Evolutionary conservation across 2,888 invertebrate genomes (phyloP).

Genomic region (Acrocera orbiculus): DNA sequence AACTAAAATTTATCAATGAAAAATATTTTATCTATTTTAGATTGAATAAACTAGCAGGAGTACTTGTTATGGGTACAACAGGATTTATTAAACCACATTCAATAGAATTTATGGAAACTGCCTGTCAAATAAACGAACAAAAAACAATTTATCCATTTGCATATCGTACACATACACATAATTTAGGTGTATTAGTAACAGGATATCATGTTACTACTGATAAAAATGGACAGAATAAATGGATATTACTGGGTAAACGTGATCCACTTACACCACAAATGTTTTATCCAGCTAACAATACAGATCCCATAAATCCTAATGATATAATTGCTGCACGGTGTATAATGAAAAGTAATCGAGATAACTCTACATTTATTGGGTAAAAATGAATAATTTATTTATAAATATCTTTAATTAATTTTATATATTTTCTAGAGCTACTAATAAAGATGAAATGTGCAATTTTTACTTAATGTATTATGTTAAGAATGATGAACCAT

Average conservation of each 20-base stretch:
- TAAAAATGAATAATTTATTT: conserved; percentile 26
- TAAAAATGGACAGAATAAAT: conserved; percentile 41
- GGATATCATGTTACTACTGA: conserved; percentile 57
- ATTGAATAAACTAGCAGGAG: conserved; percentile 76
- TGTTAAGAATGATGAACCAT: conserved; percentile 55
- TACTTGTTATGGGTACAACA: conserved; percentile 72
- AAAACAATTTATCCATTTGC: conserved; percentile 88
- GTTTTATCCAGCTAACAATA: conserved; percentile 69
- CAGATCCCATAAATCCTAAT: conserved; percentile 43
- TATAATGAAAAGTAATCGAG: conserved; percentile 66
- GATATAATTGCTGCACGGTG: conserved; percentile 79
- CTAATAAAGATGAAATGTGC: conserved; percentile 86
- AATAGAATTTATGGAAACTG: conserved; percentile 76
- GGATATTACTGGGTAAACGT: conserved; percentile 71
- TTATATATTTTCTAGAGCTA: conserved; percentile 37
- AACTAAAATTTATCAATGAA: too few relatives aligned
- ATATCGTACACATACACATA: conserved; percentile 87
- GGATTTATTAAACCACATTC: conserved; percentile 55
- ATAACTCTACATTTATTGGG: conserved; percentile 54
- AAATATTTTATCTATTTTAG: conserved; percentile 35
- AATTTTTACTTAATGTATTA: conserved; percentile 92
- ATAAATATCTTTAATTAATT: neutral
- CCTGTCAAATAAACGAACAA: conserved; percentile 62
- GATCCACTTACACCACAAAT: conserved; percentile 82
- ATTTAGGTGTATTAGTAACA: conserved; percentile 66